Conservation (phyloP, 2,797 vertebrate species). For the Acropternis orthonyx region DNA sequence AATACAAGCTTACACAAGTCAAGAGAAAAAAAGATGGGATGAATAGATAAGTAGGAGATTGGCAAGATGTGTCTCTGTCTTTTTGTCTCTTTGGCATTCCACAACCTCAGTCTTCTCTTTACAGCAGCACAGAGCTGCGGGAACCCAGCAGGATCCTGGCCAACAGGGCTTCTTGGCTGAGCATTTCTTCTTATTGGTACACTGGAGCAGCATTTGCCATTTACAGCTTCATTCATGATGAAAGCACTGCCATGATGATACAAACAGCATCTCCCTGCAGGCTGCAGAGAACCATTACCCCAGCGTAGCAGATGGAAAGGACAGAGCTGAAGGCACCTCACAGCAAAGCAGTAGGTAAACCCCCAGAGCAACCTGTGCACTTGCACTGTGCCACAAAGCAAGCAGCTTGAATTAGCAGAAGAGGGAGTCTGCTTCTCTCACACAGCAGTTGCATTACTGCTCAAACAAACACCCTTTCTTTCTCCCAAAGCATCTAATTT, state of each 20-base stretch:
- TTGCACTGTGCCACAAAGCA: not conserved
- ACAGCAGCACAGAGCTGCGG: not conserved
- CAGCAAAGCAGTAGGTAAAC: not conserved
- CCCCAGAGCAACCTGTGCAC: not conserved
- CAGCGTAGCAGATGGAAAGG: not conserved
- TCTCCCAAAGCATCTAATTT: conserved; percentile 34
- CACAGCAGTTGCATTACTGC: not conserved
- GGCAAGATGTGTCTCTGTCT: conserved; percentile 4
- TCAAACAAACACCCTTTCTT: conserved; percentile 46
- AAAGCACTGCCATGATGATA: not conserved
- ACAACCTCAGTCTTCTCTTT: not conserved
- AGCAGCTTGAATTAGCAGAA: not conserved
- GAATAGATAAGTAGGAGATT: conserved; percentile 43
- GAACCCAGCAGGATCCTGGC: not conserved
- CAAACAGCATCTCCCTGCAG: not conserved
- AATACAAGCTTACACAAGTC: conserved; percentile 39
- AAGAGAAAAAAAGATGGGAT: conserved; percentile 43
- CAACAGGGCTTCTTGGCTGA: not conserved
- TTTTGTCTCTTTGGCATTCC: not conserved
- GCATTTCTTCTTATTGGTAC: not conserved
- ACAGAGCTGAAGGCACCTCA: not conserved
- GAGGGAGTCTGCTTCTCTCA: not conserved
- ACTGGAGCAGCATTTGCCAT: not conserved
- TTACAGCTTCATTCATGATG: not conserved
- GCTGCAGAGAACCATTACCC: not conserved